Percentiles rank a stretch among this genome's conserved stretches.
Conservation (phyloP, 2,113 vertebrate genomes). For the Ailurus styani region DNA sequence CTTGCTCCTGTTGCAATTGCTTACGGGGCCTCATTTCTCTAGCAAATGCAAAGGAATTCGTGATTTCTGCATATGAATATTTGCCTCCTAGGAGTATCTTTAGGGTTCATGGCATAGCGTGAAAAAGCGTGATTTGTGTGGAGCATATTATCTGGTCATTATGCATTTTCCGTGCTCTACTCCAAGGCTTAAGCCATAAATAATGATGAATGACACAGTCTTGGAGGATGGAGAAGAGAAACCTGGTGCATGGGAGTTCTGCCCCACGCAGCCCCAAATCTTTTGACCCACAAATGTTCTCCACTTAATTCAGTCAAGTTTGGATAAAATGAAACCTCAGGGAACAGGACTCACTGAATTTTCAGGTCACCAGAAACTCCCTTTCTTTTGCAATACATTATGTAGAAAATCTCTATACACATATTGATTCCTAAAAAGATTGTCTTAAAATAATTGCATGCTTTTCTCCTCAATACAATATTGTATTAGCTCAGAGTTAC, state of each 20-base stretch:
- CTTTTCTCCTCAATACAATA: not conserved
- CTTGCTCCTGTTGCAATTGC: not conserved
- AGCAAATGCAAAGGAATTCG: not conserved
- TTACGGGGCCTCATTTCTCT: not conserved
- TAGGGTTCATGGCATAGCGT: not conserved
- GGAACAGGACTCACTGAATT: not conserved
- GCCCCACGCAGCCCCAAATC: not conserved
- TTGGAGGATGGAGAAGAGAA: not conserved
- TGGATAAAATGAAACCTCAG: not conserved
- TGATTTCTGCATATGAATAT: not conserved
- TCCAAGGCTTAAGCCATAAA: not conserved
- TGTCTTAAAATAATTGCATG: not conserved
- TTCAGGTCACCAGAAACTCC: not conserved
- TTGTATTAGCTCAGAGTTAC: not conserved
- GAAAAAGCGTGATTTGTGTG: not conserved
- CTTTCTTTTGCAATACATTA: not conserved
- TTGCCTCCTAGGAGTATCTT: not conserved
- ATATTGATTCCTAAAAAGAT: not conserved
- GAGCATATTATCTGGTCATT: slow-evolving; percentile 4
- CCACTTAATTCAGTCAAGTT: not conserved
- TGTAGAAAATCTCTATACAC: not conserved
- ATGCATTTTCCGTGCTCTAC: not conserved
- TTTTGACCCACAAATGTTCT: not conserved
- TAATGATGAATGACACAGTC: not conserved
- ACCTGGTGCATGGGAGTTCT: not conserved